Base-by-base conservation (phyloP, 2,888 invertebrate species). In the Amiota communis region DNA sequence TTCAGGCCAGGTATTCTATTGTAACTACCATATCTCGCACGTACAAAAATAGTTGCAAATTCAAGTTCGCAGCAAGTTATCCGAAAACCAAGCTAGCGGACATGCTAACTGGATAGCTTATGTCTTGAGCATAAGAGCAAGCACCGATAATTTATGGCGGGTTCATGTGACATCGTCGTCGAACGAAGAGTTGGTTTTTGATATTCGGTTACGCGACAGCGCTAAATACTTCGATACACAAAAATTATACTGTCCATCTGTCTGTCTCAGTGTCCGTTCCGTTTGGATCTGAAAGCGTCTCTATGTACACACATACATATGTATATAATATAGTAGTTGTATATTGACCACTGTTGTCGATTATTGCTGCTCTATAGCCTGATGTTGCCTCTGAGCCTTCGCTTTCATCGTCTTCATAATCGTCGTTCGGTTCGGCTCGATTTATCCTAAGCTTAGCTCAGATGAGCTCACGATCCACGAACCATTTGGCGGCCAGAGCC, bases 131-230 rank as follows among this genome's bases (percentile, higher is more conserved):
- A 20, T n/a, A 59, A 64, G 46, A 17, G 63, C 63, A 12, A 71
- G 65, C 48, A 49, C 79, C 81, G 87, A 88, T 88, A 88, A 87
- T 87, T 87, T 88, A 87, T 87, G 87, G 86, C 82, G 87, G 87
- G 83, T 83, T 84, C 81, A 80, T 84, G 86, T 87, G 87, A 87
- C 87, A 83, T 86, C 87, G 87, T 87, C 85, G 23, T 23, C 23
- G 23, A 23, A 36, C 36, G 36, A 36, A 36, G 6, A 36, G 36
- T 85, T 82, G 82, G 81, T 82, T 84, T n/a, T 84, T 84, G 86
- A 87, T 87, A 84, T 87, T 86, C 79, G 79, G 83, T 83, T 84
- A 78, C 81, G 78, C 70, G 74, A 75, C 73, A 61, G 74, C 69
- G 81, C 80, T 85, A 86, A 86, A 86, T 85, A 84, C 83, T 85